phyloP scores from a whole-genome alignment of 2,888 invertebrate genomes.

The Fissipunctia ypsillon region DNA sequence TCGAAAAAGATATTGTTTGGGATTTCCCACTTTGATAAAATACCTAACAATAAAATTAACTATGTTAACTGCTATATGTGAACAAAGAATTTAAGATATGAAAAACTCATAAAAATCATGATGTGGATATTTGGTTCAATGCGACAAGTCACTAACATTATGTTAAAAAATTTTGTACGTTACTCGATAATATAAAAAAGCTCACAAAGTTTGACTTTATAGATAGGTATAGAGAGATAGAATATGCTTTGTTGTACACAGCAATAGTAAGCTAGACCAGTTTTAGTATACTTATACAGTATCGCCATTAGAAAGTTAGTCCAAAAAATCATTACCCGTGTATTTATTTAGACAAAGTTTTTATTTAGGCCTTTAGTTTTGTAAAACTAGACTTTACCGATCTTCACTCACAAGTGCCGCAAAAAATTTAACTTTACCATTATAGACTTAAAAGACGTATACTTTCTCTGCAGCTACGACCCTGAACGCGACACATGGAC shows the following conservation, averaged over 20 bases:
- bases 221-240: neutral
- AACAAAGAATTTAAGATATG: constrained; percentile 21
- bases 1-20: neutral
- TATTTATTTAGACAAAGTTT: too few relatives aligned
- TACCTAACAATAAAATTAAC: neutral
- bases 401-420: neutral
- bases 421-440: neutral
- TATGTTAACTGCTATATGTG: constrained; percentile 1
- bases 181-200: neutral
- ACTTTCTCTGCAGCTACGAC: constrained; percentile 92
- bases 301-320: neutral
- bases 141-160: constrained; percentile 9
- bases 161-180: constrained; percentile 9
- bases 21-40: constrained; percentile 12
- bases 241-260: neutral
- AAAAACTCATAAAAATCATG: constrained; percentile 34
- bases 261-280: neutral
- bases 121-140: constrained; percentile 29
- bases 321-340: neutral
- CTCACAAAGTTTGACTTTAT: constrained; percentile 9
- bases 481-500: constrained; percentile 96
- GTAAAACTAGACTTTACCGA: neutral
- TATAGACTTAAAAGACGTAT: neutral
- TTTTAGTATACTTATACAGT: neutral
- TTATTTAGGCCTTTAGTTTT: neutral